Conservation (phyloP, 2,797 vertebrate species). For the Tragopan temminckii region DNA sequence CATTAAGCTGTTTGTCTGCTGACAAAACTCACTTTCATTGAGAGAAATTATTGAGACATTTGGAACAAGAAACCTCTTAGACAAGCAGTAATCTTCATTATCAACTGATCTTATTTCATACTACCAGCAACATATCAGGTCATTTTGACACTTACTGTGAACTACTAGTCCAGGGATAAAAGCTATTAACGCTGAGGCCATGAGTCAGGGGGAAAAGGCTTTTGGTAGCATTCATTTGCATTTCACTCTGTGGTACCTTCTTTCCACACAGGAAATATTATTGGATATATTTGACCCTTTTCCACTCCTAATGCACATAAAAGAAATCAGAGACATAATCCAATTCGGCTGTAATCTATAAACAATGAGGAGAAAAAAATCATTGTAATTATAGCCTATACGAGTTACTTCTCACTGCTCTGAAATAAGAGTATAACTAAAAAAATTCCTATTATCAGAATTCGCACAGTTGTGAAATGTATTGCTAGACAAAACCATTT, state of each 20-base stretch:
- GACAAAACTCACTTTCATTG: neutral
- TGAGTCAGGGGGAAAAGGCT: constrained; percentile 34
- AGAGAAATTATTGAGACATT: neutral
- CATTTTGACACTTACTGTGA: constrained; percentile 36
- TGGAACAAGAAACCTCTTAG: neutral
- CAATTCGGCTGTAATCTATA: constrained; percentile 46
- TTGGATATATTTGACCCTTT: neutral
- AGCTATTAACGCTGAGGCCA: neutral
- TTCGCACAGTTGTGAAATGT: constrained; percentile 36
- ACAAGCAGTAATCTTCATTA: constrained; percentile 20
- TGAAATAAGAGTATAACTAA: constrained; percentile 3
- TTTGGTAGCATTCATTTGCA: constrained; percentile 36
- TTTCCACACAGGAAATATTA: constrained; percentile 40
- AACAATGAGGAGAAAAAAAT: constrained; percentile 22
- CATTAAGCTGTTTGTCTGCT: neutral
- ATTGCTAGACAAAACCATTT: constrained; percentile 50
- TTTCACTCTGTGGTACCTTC: neutral
- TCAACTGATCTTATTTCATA: neutral
- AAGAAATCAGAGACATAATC: constrained; percentile 40
- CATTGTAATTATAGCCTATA: constrained; percentile 41
- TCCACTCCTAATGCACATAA: neutral
- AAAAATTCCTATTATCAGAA: constrained; percentile 56
- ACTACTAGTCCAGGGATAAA: neutral
- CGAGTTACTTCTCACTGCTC: neutral
- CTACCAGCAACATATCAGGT: neutral